Conservation (phyloP, 2,113 vertebrate species). For the Conger conger region DNA sequence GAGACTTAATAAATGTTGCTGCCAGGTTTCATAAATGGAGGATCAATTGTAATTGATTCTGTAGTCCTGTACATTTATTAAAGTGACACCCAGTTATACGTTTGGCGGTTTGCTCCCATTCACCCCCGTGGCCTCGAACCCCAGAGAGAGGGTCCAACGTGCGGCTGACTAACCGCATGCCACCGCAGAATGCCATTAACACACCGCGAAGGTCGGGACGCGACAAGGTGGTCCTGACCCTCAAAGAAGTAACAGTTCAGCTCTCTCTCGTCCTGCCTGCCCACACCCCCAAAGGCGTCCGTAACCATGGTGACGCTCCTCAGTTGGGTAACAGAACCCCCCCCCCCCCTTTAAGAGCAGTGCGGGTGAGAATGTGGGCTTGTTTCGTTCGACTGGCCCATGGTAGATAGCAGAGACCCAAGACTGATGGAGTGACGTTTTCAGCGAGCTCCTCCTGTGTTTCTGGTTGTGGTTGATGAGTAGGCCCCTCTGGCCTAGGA, state of each 20-base stretch:
- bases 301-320: background rate
- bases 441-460: slow-evolving; percentile 20
- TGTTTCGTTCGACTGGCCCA: slow-evolving; percentile 44
- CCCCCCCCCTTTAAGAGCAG: slow-evolving; percentile 57
- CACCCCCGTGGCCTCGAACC: slow-evolving; percentile 38
- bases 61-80: slow-evolving; percentile 74
- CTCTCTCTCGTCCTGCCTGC: slow-evolving; percentile 32
- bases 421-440: slow-evolving; percentile 44
- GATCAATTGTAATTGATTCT: slow-evolving; percentile 78
- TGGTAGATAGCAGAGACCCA: slow-evolving; percentile 44
- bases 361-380: slow-evolving; percentile 41
- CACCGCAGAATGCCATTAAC: slow-evolving; percentile 49
- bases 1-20: slow-evolving; percentile 72
- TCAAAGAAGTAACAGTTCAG: slow-evolving; percentile 33
- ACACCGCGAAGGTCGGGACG: slow-evolving; percentile 44
- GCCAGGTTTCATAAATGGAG: slow-evolving; percentile 70
- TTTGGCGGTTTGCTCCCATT: slow-evolving; percentile 60
- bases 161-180: slow-evolving; percentile 40
- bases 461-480: slow-evolving; percentile 5
- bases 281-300: slow-evolving; percentile 33
- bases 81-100: slow-evolving; percentile 72
- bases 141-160: slow-evolving; percentile 28
- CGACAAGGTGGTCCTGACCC: slow-evolving; percentile 24
- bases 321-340: slow-evolving; percentile 49
- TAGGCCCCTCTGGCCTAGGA: background rate